Conservation (phyloP, 2,888 invertebrate genomes). For the Strigamia maritima region DNA sequence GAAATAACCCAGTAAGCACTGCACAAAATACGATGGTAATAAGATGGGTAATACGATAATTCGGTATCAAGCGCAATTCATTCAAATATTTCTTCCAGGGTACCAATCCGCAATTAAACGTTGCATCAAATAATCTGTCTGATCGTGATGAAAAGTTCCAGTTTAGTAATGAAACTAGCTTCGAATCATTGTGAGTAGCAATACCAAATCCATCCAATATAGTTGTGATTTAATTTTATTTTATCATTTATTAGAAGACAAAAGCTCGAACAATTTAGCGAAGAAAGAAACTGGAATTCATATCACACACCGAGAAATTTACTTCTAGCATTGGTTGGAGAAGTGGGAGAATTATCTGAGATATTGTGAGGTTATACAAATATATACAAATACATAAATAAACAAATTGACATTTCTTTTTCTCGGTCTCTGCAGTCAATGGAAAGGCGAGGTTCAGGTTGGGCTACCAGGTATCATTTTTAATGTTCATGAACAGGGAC, state of each 20-base stretch:
- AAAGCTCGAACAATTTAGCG: conserved; percentile 47
- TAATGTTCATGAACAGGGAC: too few relatives aligned
- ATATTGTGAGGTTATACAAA: conserved; percentile 54
- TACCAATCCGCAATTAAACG: not conserved
- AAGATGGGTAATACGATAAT: not conserved
- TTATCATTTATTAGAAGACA: conserved; percentile 16
- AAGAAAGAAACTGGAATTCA: conserved; percentile 53
- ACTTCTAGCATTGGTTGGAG: conserved; percentile 52
- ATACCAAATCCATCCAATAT: not conserved
- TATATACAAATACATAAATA: too few relatives aligned
- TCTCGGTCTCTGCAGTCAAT: conserved; percentile 46
- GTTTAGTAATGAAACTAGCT: conserved; percentile 9
- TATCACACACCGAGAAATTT: conserved; percentile 51
- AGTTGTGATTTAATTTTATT: not conserved
- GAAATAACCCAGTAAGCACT: not conserved
- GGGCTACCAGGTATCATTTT: conserved; percentile 47
- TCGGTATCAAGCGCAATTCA: not conserved
- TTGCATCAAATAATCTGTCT: not conserved
- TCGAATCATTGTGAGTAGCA: not conserved
- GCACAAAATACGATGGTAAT: not conserved
- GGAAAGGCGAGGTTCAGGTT: conserved; percentile 49
- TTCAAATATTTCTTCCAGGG: not conserved
- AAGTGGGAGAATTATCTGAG: conserved; percentile 55
- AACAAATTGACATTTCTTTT: too few relatives aligned
- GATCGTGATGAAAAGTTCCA: not conserved